These are phyloP conservation scores for Champsocephalus gunnari DNA, from an alignment of 2,797 vertebrate species.

Conservation along the genomic window DNA sequence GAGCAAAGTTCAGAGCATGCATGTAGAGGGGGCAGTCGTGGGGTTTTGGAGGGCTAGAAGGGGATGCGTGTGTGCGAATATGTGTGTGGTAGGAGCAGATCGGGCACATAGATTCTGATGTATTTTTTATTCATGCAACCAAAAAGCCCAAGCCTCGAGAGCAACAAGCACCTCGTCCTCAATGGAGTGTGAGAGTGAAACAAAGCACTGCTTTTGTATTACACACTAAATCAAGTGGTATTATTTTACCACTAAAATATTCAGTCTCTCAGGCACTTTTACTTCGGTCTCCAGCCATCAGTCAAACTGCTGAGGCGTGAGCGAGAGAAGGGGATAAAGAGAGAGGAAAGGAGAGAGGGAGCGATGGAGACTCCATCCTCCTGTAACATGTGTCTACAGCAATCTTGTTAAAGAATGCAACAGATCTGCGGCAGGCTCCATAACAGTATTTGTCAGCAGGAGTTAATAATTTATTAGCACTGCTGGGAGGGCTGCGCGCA, in stretches of 20 bases:
- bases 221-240: conserved; percentile 99
- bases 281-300: conserved; percentile 95
- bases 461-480: conserved; percentile 90
- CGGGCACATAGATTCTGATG: conserved; percentile 64
- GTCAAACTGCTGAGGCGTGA: conserved; percentile 97
- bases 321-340: conserved; percentile 70
- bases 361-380: conserved; percentile 91
- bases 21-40: conserved; percentile 54
- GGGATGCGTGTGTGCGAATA: neutral
- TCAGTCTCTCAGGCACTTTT: conserved; percentile 96
- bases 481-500: conserved; percentile 82
- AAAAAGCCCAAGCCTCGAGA: conserved; percentile 77
- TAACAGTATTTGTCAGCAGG: conserved; percentile 90
- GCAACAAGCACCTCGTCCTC: conserved; percentile 82
- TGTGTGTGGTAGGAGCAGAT: conserved; percentile 9
- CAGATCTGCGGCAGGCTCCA: conserved; percentile 86
- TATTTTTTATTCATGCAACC: conserved; percentile 86
- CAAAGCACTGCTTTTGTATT: conserved; percentile 87
- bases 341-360: conserved; percentile 61
- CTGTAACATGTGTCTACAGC: conserved; percentile 98
- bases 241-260: conserved; percentile 98
- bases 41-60: neutral
- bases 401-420: conserved; percentile 97
- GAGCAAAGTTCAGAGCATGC: conserved; percentile 91
- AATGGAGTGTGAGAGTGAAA: conserved; percentile 83